Evolutionary conservation across 2,888 invertebrate genomes (phyloP).

Genomic region (Fragum sueziense): DNA sequence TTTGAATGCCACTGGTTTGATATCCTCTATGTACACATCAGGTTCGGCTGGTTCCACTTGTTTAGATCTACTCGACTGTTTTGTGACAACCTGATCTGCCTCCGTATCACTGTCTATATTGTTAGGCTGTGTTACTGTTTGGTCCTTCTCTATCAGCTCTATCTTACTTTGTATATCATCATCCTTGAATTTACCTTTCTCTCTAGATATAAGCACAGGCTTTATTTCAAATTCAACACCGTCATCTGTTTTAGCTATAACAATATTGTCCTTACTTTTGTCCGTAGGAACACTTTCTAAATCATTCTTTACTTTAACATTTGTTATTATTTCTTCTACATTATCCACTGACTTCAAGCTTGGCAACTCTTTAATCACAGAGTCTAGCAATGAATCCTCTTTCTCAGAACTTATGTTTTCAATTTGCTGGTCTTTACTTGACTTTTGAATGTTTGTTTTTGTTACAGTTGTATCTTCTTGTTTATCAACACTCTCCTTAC

Average conservation of each 20-base stretch:
- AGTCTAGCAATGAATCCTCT: conserved; percentile 47
- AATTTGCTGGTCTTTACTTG: conserved; percentile 26
- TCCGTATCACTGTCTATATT: conserved; percentile 45
- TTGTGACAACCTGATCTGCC: not conserved
- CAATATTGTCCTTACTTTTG: conserved; percentile 26
- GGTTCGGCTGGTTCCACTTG: conserved; percentile 26
- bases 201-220: conserved; percentile 36
- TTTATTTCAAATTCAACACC: conserved; percentile 52
- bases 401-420: conserved; percentile 40
- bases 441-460: not conserved
- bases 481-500: conserved; percentile 12
- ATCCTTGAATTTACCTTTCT: conserved; percentile 33
- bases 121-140: not conserved
- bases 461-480: not conserved
- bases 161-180: conserved; percentile 20
- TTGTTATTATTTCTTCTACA: conserved; percentile 29
- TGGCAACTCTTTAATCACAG: conserved; percentile 48
- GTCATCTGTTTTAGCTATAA: conserved; percentile 29
- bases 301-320: conserved; percentile 24
- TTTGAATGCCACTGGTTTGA: conserved; percentile 38
- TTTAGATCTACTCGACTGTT: not conserved
- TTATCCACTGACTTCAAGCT: conserved; percentile 25
- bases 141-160: conserved; percentile 37
- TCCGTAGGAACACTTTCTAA: conserved; percentile 25
- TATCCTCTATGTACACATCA: conserved; percentile 39